Conservation (phyloP, 1,140 invertebrate genomes). For the Mizuhopecten yessoensis region DNA sequence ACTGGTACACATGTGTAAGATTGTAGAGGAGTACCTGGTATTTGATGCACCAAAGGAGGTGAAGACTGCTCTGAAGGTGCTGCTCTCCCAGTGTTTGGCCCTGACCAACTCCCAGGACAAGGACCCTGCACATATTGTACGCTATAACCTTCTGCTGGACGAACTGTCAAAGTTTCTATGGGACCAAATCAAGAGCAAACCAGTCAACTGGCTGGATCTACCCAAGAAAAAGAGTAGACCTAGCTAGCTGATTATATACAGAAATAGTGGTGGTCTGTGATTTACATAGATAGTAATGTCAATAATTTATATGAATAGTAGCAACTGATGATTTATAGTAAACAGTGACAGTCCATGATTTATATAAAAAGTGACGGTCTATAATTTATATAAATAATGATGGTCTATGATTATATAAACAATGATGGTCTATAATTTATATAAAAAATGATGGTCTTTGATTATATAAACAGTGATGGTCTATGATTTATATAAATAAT, state of each 20-base stretch:
- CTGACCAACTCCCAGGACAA: constrained; percentile 4
- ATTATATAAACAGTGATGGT: too few species aligned
- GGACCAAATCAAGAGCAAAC: constrained; percentile 67
- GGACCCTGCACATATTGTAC: constrained; percentile 51
- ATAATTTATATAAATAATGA: too few species aligned
- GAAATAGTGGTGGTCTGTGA: too few species aligned
- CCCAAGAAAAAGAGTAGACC: constrained; percentile 45
- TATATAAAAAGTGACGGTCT: too few species aligned
- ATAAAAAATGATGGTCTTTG: too few species aligned
- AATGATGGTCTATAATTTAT: too few species aligned
- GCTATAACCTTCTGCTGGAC: constrained; percentile 51
- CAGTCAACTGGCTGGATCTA: constrained; percentile 60
- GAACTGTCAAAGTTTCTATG: constrained; percentile 63
- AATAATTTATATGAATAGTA: too few species aligned
- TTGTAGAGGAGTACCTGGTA: constrained; percentile 74
- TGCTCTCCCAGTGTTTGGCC: constrained; percentile 63
- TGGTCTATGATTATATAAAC: too few species aligned
- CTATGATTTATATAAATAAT: too few species aligned
- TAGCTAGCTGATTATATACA: neutral
- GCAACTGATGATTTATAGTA: too few species aligned
- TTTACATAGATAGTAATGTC: too few species aligned
- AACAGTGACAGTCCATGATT: too few species aligned
- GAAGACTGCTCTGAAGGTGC: constrained; percentile 52
- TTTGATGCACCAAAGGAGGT: constrained; percentile 68
- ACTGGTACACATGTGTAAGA: constrained; percentile 68